A percentile compares a stretch with the other conserved stretches of the same genome.
These are phyloP conservation scores for Otolemur garnettii DNA, from an alignment of 2,113 vertebrate species.

Conservation along the genomic window DNA sequence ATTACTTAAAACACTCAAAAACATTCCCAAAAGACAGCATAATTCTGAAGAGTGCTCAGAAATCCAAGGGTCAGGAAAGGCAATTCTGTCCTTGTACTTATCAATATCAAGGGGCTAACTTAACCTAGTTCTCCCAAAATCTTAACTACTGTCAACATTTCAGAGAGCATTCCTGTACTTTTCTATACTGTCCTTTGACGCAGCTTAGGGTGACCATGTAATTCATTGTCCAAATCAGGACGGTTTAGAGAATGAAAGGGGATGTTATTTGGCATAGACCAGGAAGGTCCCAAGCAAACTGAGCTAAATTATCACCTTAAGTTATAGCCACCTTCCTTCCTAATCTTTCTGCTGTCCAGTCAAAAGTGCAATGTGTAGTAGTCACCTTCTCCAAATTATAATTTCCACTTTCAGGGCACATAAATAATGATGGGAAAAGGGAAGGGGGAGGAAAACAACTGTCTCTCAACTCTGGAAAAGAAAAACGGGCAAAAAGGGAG, in stretches of 20 bases:
- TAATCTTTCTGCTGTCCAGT: neutral
- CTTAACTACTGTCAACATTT: constrained; percentile 24
- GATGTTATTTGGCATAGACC: neutral
- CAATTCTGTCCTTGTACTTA: neutral
- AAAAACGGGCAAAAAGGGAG: constrained; percentile 13
- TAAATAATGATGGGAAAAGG: neutral
- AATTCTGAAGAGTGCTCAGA: neutral
- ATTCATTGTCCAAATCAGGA: constrained; percentile 33
- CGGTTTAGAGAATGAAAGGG: constrained; percentile 39
- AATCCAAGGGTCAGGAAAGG: neutral
- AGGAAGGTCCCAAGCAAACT: neutral
- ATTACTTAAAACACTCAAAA: constrained; percentile 51
- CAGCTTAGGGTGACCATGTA: neutral
- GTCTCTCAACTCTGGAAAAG: constrained; percentile 43
- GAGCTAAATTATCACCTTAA: neutral
- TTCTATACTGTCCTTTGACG: neutral
- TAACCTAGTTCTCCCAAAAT: constrained; percentile 33
- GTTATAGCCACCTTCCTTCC: neutral
- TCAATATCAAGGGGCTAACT: neutral
- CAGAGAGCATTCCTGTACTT: constrained; percentile 9
- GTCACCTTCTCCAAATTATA: neutral
- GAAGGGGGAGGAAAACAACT: neutral
- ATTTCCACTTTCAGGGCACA: neutral
- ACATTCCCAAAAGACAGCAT: neutral
- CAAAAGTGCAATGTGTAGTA: neutral